Conservation (phyloP, 2,888 invertebrate species). For the Watsonalla cultraria region DNA sequence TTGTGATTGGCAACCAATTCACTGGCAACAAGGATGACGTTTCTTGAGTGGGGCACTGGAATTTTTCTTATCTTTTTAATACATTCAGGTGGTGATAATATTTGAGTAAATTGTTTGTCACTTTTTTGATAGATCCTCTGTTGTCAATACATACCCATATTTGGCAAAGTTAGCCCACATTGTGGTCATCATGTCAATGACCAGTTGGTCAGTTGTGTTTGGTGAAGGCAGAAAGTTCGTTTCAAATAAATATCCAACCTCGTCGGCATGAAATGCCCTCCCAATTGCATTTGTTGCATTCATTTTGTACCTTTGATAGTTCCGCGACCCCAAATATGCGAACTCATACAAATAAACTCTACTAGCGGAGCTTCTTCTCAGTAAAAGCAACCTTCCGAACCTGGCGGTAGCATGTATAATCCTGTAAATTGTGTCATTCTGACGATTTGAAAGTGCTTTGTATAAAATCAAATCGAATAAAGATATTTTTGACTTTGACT, state of each 20-base stretch:
- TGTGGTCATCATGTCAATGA: too few relatives aligned
- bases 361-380: too few relatives aligned
- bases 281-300: conserved; percentile 19
- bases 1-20: not conserved
- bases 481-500: too few relatives aligned
- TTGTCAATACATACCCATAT: conserved; percentile 19
- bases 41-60: not conserved
- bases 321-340: conserved; percentile 31
- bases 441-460: too few relatives aligned
- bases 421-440: too few relatives aligned
- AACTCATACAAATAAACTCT: conserved; percentile 33
- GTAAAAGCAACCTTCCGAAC: too few relatives aligned
- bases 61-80: not conserved
- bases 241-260: conserved; percentile 39
- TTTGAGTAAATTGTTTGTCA: not conserved
- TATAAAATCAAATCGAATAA: too few relatives aligned
- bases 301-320: not conserved
- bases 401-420: too few relatives aligned
- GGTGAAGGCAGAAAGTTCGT: conserved; percentile 16
- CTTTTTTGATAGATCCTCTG: not conserved
- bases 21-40: not conserved
- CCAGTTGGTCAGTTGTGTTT: conserved; percentile 3
- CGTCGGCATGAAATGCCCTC: conserved; percentile 36
- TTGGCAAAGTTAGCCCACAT: conserved; percentile 14
- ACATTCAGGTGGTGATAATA: not conserved